A percentile compares a stretch with the other conserved stretches of the same genome.
Conservation (phyloP, 2,888 invertebrate species). For the Dorcus parallelipipedus region DNA sequence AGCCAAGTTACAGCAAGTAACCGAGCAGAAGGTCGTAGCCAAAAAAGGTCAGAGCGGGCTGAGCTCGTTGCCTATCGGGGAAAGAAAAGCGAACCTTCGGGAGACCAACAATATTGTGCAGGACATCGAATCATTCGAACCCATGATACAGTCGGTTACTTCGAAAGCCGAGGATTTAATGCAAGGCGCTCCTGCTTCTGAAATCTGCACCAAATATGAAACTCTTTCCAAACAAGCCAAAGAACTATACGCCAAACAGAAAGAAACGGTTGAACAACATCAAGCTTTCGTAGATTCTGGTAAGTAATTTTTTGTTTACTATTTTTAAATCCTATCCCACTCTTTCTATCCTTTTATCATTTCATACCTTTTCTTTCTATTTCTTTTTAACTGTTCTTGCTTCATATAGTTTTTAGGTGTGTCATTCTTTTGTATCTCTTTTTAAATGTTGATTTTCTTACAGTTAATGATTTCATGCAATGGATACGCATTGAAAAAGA, state of each 20-base stretch:
- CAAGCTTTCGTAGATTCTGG: conserved; percentile 90
- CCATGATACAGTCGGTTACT: conserved; percentile 93
- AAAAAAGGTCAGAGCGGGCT: conserved; percentile 76
- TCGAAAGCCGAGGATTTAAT: conserved; percentile 90
- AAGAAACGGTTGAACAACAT: conserved; percentile 85
- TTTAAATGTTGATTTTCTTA: conserved; percentile 1
- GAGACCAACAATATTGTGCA: conserved; percentile 93
- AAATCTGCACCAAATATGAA: conserved; percentile 89
- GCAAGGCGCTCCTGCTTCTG: conserved; percentile 86
- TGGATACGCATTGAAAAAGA: conserved; percentile 93
- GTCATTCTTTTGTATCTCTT: too few relatives aligned
- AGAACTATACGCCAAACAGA: conserved; percentile 83
- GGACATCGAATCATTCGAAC: conserved; percentile 94
- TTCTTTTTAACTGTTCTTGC: too few relatives aligned
- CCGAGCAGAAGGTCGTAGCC: conserved; percentile 79
- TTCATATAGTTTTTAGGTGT: too few relatives aligned
- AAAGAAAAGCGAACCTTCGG: conserved; percentile 82
- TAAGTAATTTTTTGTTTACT: conserved; percentile 8
- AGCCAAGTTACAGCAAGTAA: conserved; percentile 86
- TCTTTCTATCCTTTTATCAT: too few relatives aligned
- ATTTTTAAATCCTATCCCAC: not conserved
- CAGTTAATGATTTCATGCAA: conserved; percentile 75
- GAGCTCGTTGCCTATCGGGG: conserved; percentile 76
- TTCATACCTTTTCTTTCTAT: too few relatives aligned
- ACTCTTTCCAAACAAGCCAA: conserved; percentile 86